Percentiles rank a stretch among this genome's conserved stretches.
These are phyloP conservation scores for Tachina fera DNA, from an alignment of 2,888 invertebrate species.

Conservation along the genomic window DNA sequence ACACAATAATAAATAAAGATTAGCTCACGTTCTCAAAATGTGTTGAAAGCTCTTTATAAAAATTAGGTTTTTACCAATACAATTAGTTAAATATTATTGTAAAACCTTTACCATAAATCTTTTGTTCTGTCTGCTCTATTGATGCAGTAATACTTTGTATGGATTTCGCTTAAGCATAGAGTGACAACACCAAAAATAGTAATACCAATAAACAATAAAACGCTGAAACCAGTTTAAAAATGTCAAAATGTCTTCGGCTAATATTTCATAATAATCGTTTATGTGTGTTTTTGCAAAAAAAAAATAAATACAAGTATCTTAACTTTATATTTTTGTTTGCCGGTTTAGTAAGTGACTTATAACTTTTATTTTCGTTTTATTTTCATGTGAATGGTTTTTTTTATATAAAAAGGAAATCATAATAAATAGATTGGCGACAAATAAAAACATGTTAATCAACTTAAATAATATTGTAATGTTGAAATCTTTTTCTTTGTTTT, in stretches of 20 bases:
- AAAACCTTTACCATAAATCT: conserved; percentile 23
- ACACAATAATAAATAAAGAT: not conserved
- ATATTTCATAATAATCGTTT: conserved; percentile 51
- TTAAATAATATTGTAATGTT: conserved; percentile 33
- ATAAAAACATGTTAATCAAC: conserved; percentile 52
- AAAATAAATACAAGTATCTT: not conserved
- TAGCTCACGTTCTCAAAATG: not conserved
- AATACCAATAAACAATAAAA: conserved; percentile 21
- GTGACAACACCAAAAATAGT: conserved; percentile 14
- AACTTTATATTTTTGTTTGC: not conserved
- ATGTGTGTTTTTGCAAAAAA: conserved; percentile 15
- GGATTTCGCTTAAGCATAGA: conserved; percentile 15
- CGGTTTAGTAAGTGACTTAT: conserved; percentile 42
- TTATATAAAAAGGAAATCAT: not conserved
- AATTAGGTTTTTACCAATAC: not conserved
- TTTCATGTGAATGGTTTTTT: conserved; percentile 17
- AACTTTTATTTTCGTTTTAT: conserved; percentile 53
- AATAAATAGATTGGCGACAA: conserved; percentile 1
- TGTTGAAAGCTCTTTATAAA: not conserved
- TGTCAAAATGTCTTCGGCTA: conserved; percentile 57
- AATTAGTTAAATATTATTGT: not conserved
- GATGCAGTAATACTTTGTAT: conserved; percentile 20
- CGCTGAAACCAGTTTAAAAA: conserved; percentile 55
- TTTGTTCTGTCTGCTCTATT: conserved; percentile 8
- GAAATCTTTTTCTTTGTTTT: conserved; percentile 17